Evolutionary conservation across 2,113 vertebrate species (phyloP).

Genomic region (Periophthalmodon schlosseri): DNA sequence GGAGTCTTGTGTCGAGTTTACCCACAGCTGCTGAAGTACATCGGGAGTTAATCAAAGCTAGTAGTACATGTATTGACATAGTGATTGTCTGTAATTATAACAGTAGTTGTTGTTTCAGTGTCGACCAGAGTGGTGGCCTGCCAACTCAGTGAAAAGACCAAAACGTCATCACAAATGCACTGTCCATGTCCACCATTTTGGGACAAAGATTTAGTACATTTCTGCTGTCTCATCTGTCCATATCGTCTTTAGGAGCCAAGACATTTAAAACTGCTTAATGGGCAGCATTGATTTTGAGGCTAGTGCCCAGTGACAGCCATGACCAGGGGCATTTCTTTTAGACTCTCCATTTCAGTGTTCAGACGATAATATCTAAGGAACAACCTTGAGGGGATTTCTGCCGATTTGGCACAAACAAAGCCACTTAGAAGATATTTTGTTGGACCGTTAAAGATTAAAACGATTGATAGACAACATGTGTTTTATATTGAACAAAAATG

Average conservation of each 20-base stretch:
- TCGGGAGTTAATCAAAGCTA: constrained; percentile 2
- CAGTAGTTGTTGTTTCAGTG: constrained; percentile 6
- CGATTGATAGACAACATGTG: not conserved
- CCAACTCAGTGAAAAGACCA: constrained; percentile 8
- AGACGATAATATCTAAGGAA: constrained; percentile 11
- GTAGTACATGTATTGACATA: constrained; percentile 2
- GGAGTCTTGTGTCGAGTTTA: not conserved
- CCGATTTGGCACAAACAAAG: constrained; percentile 7
- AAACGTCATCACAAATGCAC: constrained; percentile 1
- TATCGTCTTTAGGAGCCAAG: constrained; percentile 6
- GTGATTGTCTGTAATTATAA: constrained; percentile 7
- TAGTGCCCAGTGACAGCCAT: constrained; percentile 8
- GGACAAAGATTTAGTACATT: constrained; percentile 5
- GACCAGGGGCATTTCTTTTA: constrained; percentile 9
- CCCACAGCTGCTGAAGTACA: not conserved
- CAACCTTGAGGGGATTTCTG: constrained; percentile 11
- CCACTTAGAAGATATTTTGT: not conserved
- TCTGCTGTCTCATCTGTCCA: constrained; percentile 11
- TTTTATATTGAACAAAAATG: not conserved
- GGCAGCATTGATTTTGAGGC: constrained; percentile 12
- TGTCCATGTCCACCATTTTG: constrained; percentile 4
- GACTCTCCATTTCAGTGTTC: constrained; percentile 3
- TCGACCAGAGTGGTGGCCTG: not conserved
- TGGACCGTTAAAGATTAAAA: not conserved
- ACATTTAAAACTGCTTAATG: constrained; percentile 7